Evolutionary conservation across 2,888 invertebrate genomes (phyloP), one percentile per base, ranked within the genome.

Genomic region (Anaspis maculata): DNA sequence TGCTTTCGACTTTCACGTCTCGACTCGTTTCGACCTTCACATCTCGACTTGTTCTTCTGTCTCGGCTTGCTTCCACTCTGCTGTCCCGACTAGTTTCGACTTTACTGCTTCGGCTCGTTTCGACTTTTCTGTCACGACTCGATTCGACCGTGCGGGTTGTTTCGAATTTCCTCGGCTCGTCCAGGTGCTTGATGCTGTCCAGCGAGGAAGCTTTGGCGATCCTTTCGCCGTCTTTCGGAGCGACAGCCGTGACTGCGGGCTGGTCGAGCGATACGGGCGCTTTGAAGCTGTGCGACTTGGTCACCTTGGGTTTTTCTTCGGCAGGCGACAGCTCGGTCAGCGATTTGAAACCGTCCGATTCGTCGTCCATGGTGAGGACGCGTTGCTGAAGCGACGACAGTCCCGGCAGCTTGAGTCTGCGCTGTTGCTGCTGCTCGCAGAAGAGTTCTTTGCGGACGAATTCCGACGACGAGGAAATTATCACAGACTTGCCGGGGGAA

Each of bases 241-340:
- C 44, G n/a, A n/a, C n/a, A n/a, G n/a, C n/a, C n/a, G n/a, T n/a
- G n/a, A n/a, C n/a, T n/a, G n/a, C n/a, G n/a, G n/a, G n/a, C n/a
- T n/a, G n/a, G n/a, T n/a, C n/a, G n/a, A n/a, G n/a, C n/a, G n/a
- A n/a, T n/a, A n/a, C n/a, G n/a, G 45, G 73, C 70, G 55, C 71
- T 72, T 51, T 74, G 62, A 83, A 83, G 52, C 83, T 83, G 43
- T 80, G 79, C 2, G 82, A 79, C 57, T 83, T 83, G 30, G 77
- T 73, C 13, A 83, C 73, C 5, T 6, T 5, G 9, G 9, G 5
- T 9, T 9, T 5, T 19, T 19, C 9, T 19, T 5, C 5, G 9
- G 5, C 5, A 6, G 19, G 5, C 19, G 9, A 19, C 31, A 51
- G 52, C 35, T 65, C 61, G 13, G 59, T 63, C 15, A 66, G 42